A percentile compares a stretch with the other conserved stretches of the same genome.
phyloP scores from a whole-genome alignment of 2,113 vertebrate species.

The Scalopus aquaticus region DNA sequence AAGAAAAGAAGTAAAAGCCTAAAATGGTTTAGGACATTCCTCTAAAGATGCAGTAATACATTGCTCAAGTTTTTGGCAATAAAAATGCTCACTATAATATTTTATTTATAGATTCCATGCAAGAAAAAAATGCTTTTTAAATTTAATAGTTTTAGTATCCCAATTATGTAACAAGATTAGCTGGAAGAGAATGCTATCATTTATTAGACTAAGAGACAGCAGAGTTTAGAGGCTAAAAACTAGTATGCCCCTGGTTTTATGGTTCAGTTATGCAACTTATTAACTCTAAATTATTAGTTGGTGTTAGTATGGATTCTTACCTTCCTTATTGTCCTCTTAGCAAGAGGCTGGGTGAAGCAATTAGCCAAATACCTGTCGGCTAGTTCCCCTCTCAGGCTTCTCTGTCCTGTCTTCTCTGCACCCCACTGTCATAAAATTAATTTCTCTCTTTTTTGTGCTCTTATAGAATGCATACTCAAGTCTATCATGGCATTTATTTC shows the following conservation, averaged over 20 bases:
- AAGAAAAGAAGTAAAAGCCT: not conserved
- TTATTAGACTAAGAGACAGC: not conserved
- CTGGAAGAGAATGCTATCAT: not conserved
- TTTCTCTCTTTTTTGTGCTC: not conserved
- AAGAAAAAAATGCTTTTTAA: slow-evolving; percentile 13
- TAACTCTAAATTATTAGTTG: not conserved
- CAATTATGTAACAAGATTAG: not conserved
- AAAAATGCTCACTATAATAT: not conserved
- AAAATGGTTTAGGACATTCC: not conserved
- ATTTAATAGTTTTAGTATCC: slow-evolving; percentile 25
- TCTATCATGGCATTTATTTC: not conserved
- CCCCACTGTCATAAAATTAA: not conserved
- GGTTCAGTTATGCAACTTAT: not conserved
- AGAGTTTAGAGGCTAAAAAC: not conserved
- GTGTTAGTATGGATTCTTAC: not conserved
- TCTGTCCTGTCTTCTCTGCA: not conserved
- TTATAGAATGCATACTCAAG: not conserved
- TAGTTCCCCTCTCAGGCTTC: not conserved
- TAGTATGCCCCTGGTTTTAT: not conserved
- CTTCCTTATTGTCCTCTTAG: slow-evolving; percentile 17
- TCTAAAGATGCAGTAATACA: not conserved
- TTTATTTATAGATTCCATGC: slow-evolving; percentile 58
- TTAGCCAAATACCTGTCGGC: not conserved
- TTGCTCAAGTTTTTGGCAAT: slow-evolving; percentile 22
- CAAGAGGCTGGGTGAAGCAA: not conserved